phyloP scores from a whole-genome alignment of 1,140 invertebrate species.

The Drosophila busckii region DNA sequence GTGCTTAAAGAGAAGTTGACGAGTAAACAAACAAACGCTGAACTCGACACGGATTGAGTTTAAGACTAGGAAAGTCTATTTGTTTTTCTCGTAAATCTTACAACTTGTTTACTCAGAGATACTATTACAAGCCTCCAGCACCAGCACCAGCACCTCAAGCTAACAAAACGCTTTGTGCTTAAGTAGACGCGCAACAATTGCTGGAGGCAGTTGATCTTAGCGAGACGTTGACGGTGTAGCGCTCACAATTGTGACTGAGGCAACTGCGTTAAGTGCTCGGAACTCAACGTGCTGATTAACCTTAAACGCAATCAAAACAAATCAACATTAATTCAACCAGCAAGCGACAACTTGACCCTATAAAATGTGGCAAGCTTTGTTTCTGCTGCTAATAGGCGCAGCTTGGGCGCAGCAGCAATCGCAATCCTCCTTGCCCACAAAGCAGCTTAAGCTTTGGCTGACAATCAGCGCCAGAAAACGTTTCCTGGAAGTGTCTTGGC shows the following conservation, averaged over 20 bases:
- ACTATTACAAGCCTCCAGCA: conserved; percentile 17
- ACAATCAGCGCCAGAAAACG: conserved; percentile 71
- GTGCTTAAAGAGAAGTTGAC: conserved; percentile 2
- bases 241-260: conserved; percentile 8
- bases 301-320: conserved; percentile 38
- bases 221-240: neutral
- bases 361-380: conserved; percentile 21
- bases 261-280: conserved; percentile 17
- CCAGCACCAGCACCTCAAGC: conserved; percentile 2
- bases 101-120: conserved; percentile 13
- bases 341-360: neutral
- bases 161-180: conserved; percentile 7
- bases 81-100: conserved; percentile 1
- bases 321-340: conserved; percentile 50
- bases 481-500: conserved; percentile 71
- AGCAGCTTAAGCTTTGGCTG: conserved; percentile 51
- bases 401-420: conserved; percentile 8
- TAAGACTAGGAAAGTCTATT: conserved; percentile 19
- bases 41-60: neutral
- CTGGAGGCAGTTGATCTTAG: conserved; percentile 20
- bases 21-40: neutral
- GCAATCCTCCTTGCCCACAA: neutral
- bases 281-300: conserved; percentile 45
- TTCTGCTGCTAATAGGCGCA: conserved; percentile 26
- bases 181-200: conserved; percentile 5